Percentiles rank a stretch among this genome's conserved stretches.
Evolutionary conservation across 2,888 invertebrate species (phyloP).

Genomic region (Sisyra terminalis): DNA sequence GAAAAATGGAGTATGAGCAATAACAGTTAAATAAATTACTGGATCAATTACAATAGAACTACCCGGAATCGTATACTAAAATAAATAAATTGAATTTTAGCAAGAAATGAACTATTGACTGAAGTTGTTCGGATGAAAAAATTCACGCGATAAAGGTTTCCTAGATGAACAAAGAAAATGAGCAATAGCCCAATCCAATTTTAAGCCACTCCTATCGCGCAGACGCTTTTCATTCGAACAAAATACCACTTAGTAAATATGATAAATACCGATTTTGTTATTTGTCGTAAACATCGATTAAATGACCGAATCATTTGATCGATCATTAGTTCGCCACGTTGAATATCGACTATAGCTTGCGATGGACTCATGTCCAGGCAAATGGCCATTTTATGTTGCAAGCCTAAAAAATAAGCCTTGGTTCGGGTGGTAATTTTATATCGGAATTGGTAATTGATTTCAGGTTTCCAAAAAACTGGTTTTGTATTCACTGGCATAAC

Average conservation of each 20-base stretch:
- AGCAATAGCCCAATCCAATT: too few species aligned
- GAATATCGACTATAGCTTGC: slow-evolving; percentile 47
- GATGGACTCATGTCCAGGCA: slow-evolving; percentile 67
- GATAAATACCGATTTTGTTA: slow-evolving; percentile 35
- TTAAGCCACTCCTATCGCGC: too few species aligned
- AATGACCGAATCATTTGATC: slow-evolving; percentile 40
- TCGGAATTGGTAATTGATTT: slow-evolving; percentile 27
- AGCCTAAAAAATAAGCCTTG: slow-evolving; percentile 48
- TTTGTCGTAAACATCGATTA: slow-evolving; percentile 34
- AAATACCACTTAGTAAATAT: not conserved
- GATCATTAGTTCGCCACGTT: slow-evolving; percentile 40
- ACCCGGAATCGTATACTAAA: slow-evolving; percentile 53
- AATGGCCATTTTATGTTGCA: slow-evolving; percentile 53
- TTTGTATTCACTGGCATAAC: slow-evolving; percentile 35
- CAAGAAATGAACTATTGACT: not conserved
- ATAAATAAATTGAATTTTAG: slow-evolving; percentile 13
- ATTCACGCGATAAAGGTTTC: too few species aligned
- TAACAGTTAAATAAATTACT: slow-evolving; percentile 53
- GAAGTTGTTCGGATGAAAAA: not conserved
- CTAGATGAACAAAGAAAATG: too few species aligned
- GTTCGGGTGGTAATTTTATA: slow-evolving; percentile 38
- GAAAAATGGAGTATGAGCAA: slow-evolving; percentile 61
- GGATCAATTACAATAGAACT: slow-evolving; percentile 42
- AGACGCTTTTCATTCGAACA: too few species aligned
- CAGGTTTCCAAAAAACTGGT: slow-evolving; percentile 28